Conservation (phyloP, 1,140 invertebrate genomes). For the Drosophila hydei region DNA sequence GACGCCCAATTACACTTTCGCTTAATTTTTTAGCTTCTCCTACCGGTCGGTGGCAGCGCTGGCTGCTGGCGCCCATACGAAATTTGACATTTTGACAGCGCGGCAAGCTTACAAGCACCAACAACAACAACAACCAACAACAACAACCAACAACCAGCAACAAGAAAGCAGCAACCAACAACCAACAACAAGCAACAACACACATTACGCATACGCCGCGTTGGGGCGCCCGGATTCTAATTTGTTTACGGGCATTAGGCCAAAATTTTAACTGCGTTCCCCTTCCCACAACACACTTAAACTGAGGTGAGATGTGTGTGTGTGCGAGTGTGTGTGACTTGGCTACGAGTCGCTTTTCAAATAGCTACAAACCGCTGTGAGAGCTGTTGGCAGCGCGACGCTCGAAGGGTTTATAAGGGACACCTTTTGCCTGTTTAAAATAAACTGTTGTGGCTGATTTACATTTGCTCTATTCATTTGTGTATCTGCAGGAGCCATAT, state of each 20-base stretch:
- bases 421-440: slow-evolving; percentile 3
- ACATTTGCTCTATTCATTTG: too few relatives aligned
- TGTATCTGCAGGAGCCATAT: neutral
- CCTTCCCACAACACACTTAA: slow-evolving; percentile 18
- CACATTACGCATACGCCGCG: slow-evolving; percentile 68
- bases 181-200: slow-evolving; percentile 28
- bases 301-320: slow-evolving; percentile 29
- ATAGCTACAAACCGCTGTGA: slow-evolving; percentile 49
- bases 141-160: too few relatives aligned
- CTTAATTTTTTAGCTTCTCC: slow-evolving; percentile 67
- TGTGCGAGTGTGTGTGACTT: neutral
- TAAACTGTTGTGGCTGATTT: neutral
- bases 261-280: slow-evolving; percentile 41
- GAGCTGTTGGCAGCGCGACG: slow-evolving; percentile 41
- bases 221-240: slow-evolving; percentile 52
- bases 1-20: slow-evolving; percentile 78
- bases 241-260: slow-evolving; percentile 62
- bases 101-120: slow-evolving; percentile 60
- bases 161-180: neutral
- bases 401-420: slow-evolving; percentile 11
- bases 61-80: slow-evolving; percentile 14
- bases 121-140: slow-evolving; percentile 18
- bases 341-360: slow-evolving; percentile 14
- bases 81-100: slow-evolving; percentile 77
- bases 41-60: slow-evolving; percentile 23